phyloP scores from a whole-genome alignment of 2,888 invertebrate genomes.

The Omphaloscelis lunosa region DNA sequence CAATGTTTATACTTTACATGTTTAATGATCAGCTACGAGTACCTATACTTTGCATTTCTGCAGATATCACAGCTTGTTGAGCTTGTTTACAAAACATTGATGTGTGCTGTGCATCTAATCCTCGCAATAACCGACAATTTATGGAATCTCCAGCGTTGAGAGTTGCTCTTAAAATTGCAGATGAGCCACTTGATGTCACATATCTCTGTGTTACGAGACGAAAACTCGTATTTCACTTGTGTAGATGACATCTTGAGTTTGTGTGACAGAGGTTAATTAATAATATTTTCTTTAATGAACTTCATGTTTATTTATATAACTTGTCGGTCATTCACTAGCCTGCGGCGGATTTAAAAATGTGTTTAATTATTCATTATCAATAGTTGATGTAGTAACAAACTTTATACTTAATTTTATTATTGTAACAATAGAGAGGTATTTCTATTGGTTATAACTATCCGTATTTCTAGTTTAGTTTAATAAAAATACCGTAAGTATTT shows the following conservation, averaged over 20 bases:
- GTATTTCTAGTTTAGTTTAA: not conserved
- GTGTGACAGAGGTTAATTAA: conserved; percentile 17
- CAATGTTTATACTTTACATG: too few relatives aligned
- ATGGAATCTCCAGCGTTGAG: not conserved
- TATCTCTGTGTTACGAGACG: conserved; percentile 22
- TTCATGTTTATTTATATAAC: conserved; percentile 7
- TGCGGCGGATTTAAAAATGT: not conserved
- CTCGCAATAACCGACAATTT: not conserved
- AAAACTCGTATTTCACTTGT: not conserved
- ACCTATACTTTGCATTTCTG: too few relatives aligned
- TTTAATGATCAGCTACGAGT: too few relatives aligned
- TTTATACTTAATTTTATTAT: not conserved
- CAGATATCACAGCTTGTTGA: conserved; percentile 17
- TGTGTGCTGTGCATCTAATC: not conserved
- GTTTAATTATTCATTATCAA: not conserved
- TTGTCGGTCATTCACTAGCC: conserved; percentile 14
- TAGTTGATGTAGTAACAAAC: not conserved
- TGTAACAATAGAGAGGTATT: not conserved
- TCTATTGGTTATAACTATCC: not conserved
- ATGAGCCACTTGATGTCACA: conserved; percentile 23
- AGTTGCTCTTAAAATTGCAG: not conserved
- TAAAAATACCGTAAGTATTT: not conserved
- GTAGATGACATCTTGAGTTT: conserved; percentile 4
- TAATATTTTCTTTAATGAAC: conserved; percentile 26
- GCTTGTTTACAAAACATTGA: conserved; percentile 26